Conservation (phyloP, 2,888 invertebrate species). For the Nephrotoma appendiculata region DNA sequence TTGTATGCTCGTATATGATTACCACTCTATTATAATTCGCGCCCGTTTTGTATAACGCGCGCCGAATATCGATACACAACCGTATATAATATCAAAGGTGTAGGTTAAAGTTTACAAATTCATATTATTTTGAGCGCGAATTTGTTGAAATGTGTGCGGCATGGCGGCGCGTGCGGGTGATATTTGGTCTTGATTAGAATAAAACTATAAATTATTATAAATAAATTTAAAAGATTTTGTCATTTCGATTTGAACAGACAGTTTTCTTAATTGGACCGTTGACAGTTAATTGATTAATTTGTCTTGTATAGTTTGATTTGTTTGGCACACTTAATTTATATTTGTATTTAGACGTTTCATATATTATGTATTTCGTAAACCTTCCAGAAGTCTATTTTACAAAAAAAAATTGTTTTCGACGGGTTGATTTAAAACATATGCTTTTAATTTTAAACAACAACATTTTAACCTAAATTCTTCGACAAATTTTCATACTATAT, state of each 20-base stretch:
- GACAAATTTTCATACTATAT: neutral
- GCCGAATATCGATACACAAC: neutral
- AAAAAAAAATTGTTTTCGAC: neutral
- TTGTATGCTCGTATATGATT: neutral
- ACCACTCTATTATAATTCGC: neutral
- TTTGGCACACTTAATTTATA: neutral
- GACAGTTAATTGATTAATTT: neutral
- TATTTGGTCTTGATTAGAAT: neutral
- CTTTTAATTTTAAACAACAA: neutral
- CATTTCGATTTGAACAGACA: neutral
- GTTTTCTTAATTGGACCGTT: neutral
- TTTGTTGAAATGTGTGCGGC: neutral
- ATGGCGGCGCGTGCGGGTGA: neutral
- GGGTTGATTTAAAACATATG: neutral
- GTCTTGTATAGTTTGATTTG: neutral
- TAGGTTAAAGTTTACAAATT: neutral
- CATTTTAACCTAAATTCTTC: neutral
- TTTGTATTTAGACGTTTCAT: neutral
- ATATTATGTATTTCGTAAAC: neutral
- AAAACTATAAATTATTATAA: neutral
- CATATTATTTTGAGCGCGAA: neutral
- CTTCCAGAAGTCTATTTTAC: neutral
- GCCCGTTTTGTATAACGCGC: neutral
- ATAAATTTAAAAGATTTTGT: neutral
- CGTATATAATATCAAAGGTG: neutral